Evolutionary conservation across 2,113 vertebrate genomes (phyloP).

Genomic region (Ailuropoda melanoleuca): DNA sequence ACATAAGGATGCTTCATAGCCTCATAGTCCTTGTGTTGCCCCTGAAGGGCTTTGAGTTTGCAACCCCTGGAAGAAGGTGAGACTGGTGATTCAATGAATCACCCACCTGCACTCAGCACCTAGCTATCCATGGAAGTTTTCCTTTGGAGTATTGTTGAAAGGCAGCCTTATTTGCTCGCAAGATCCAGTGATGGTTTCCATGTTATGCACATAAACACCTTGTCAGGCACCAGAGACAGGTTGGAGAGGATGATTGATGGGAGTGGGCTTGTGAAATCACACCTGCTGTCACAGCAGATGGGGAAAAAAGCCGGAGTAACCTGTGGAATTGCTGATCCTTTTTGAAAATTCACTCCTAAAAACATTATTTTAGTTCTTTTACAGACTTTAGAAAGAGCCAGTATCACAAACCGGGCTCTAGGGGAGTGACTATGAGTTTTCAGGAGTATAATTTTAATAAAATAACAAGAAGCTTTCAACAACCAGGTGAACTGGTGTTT

Average conservation of each 20-base stretch:
- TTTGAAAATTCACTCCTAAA: conserved; percentile 73
- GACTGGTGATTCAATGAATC: neutral
- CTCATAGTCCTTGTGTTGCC: neutral
- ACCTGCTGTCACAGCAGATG: conserved; percentile 83
- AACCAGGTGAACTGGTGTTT: conserved; percentile 66
- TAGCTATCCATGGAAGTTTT: conserved; percentile 65
- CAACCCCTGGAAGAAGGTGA: neutral
- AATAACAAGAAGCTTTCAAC: conserved; percentile 64
- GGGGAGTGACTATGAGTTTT: conserved; percentile 42
- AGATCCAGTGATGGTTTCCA: conserved; percentile 71
- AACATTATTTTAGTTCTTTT: conserved; percentile 74
- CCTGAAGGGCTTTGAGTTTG: neutral
- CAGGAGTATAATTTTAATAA: conserved; percentile 48
- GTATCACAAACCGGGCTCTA: conserved; percentile 62
- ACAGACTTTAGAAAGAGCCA: conserved; percentile 66
- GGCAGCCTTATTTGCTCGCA: conserved; percentile 60
- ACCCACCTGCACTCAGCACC: conserved; percentile 34
- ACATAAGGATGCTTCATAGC: neutral
- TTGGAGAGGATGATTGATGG: conserved; percentile 79
- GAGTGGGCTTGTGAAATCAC: conserved; percentile 81
- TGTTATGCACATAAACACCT: conserved; percentile 79
- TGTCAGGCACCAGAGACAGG: conserved; percentile 81
- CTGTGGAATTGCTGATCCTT: conserved; percentile 80
- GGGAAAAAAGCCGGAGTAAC: conserved; percentile 74
- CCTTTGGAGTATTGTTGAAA: conserved; percentile 56